Base-by-base conservation (phyloP, 2,888 invertebrate genomes). In the Pandemis cinnamomeana region DNA sequence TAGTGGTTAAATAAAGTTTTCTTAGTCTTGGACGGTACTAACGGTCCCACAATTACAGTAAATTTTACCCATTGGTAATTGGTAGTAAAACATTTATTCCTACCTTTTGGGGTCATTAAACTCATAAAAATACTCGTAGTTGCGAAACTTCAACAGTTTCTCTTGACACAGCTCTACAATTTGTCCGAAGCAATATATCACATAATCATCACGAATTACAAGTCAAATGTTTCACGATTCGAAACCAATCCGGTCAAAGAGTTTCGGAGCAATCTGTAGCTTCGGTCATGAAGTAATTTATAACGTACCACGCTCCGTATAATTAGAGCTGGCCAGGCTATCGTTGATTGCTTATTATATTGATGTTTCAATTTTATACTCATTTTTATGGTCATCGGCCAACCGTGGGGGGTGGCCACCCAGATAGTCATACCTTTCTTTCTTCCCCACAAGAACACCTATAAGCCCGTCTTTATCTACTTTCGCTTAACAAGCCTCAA, bases 381-480 rank as follows among this genome's bases (percentile, higher is more conserved):
- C 92, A 94, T 94, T 94, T 93, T 94, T 94, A 94, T 93, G 94
- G 93, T 91, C 94, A 94, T 94, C 91, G 94, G 87, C 93, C 94
- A 93, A 91, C 93, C 87, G 90, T 94, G 93, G 94, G 95, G 94
- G 95, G 95, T 95, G 95, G 90, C 94, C 94, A 94, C 94, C 94
- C 94, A 93, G 86, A 89, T 87, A 76, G 88, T 78, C 76, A 77
- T 78, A 53, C 78, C 75, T 89, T 85, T 80, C 88, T 81, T 82
- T 92, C 88, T 70, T 82, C 80, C 88, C 51, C 69, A 75, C 66
- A 42, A 13, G 42, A 27, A 76, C 55, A 41, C 67, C 11, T 72
- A 83, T 93, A 88, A 81, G 76, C 73, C 86, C 83, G 81, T 92
- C 92, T 85, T 87, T 78, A 77, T 92, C 89, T 85, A 82, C 85